phyloP scores from a whole-genome alignment of 2,888 invertebrate genomes.

The Scaptomyza caliginosa region DNA sequence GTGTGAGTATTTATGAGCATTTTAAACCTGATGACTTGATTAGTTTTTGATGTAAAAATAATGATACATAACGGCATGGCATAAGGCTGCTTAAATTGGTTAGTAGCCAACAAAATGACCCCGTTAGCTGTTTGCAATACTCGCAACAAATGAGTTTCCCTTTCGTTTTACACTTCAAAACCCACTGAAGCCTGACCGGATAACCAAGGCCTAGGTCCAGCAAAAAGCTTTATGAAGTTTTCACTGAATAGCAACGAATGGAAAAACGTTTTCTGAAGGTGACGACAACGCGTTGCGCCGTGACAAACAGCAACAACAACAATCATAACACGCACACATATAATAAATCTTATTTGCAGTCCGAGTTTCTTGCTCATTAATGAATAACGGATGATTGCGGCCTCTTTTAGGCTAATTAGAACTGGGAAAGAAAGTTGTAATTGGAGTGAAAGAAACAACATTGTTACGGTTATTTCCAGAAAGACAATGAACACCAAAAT shows the following conservation, averaged over 20 bases:
- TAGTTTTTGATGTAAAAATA: conserved; percentile 41
- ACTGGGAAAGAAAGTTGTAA: conserved; percentile 49
- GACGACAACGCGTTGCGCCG: conserved; percentile 42
- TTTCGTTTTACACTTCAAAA: conserved; percentile 53
- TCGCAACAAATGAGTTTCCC: conserved; percentile 52
- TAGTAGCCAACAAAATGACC: neutral
- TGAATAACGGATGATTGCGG: conserved; percentile 58
- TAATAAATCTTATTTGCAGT: conserved; percentile 53
- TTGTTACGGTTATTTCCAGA: conserved; percentile 55
- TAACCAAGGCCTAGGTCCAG: conserved; percentile 37
- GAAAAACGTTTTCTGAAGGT: conserved; percentile 39
- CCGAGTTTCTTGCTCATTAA: conserved; percentile 51
- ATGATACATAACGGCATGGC: conserved; percentile 10
- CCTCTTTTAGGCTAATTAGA: conserved; percentile 52
- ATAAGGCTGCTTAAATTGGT: conserved; percentile 4
- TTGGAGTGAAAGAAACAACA: conserved; percentile 35
- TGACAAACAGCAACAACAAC: conserved; percentile 8
- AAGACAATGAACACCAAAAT: conserved; percentile 56
- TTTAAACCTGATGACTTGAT: conserved; percentile 20
- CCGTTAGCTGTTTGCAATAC: conserved; percentile 18
- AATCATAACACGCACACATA: conserved; percentile 12
- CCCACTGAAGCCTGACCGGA: conserved; percentile 35
- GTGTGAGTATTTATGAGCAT: conserved; percentile 9
- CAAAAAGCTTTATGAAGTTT: conserved; percentile 30
- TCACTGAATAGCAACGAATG: conserved; percentile 40